Evolutionary conservation across 2,888 invertebrate genomes (phyloP).

Genomic region (Drosophila robusta): DNA sequence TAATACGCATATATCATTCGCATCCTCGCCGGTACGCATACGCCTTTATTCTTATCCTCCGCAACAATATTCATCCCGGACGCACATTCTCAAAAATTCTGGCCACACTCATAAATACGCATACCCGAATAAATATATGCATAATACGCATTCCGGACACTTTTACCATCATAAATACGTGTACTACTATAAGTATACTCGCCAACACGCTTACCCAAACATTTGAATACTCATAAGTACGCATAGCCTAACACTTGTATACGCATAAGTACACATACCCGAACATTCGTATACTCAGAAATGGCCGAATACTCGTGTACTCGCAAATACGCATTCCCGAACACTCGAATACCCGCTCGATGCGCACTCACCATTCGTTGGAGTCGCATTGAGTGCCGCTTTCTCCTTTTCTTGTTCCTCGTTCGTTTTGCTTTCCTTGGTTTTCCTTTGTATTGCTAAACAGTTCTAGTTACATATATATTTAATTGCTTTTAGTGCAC

Average conservation of each 20-base stretch:
- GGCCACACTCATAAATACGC: not conserved
- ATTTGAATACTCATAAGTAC: not conserved
- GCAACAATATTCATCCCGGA: too few relatives aligned
- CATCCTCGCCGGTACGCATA: not conserved
- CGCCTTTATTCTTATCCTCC: too few relatives aligned
- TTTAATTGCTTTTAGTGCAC: constrained; percentile 66
- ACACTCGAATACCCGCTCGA: constrained; percentile 32
- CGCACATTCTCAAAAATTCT: not conserved
- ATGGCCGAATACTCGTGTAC: not conserved
- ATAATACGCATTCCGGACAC: not conserved
- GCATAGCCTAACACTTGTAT: not conserved
- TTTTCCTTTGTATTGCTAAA: constrained; percentile 42
- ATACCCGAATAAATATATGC: not conserved
- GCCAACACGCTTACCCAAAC: not conserved
- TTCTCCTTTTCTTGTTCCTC: constrained; percentile 22
- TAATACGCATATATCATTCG: not conserved
- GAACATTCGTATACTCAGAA: constrained; percentile 9
- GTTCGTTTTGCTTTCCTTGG: constrained; percentile 3
- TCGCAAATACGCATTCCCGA: not conserved
- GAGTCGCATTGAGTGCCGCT: constrained; percentile 48
- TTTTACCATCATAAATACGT: too few relatives aligned
- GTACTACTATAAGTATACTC: not conserved
- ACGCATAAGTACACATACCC: not conserved
- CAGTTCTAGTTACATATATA: constrained; percentile 24
- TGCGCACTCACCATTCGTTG: constrained; percentile 29